Base-by-base conservation (phyloP, 2,888 invertebrate genomes). In the Crioceris asparagi region DNA sequence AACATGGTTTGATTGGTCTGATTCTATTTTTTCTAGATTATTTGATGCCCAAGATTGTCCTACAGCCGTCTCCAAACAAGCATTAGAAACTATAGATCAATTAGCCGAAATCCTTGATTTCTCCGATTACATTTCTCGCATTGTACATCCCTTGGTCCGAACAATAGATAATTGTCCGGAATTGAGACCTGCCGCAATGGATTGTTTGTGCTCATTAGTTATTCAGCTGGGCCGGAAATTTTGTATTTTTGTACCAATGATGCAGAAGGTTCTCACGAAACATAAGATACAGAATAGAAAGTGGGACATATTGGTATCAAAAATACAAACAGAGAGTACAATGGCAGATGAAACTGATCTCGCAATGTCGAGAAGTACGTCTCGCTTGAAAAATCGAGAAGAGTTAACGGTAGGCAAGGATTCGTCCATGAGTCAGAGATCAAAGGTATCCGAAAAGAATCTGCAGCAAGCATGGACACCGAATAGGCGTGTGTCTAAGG, bases 381-480 rank as follows among this genome's bases (percentile, higher is more conserved):
- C 71, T 74, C 0, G 72, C 21, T 14, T 27, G 29, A 50, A 47
- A 34, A 79, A 80, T 51, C 77, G 79, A 45, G 86, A 86, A 56
- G 74, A 77, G 39, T 71, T 73, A 2, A 59, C 75, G 2, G 70
- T 74, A 3, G 71, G 79, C 7, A 72, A 74, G 10, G 80, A 84
- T 35, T 78, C 79, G 0, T 75, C 79, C 6, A 77, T 81, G 7
- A 83, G 83, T 29, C 85, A 86, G 55, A 77, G 84, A 58, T 65
- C 91, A 37, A 83, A 82, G 55, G 87, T 92, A 8, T 84, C 83
- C 19, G 81, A 85, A 4, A 75, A 78, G 16, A 88, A 86, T 60
- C 67, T 96, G 29, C 87, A 91, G 59, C 74, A 84, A 50, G 87
- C 90, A 0, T 91, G 93, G 87, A 84, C 86, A n/a, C 87, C 90